Conservation (phyloP, 2,113 vertebrate species). For the Hiodon alosoides region DNA sequence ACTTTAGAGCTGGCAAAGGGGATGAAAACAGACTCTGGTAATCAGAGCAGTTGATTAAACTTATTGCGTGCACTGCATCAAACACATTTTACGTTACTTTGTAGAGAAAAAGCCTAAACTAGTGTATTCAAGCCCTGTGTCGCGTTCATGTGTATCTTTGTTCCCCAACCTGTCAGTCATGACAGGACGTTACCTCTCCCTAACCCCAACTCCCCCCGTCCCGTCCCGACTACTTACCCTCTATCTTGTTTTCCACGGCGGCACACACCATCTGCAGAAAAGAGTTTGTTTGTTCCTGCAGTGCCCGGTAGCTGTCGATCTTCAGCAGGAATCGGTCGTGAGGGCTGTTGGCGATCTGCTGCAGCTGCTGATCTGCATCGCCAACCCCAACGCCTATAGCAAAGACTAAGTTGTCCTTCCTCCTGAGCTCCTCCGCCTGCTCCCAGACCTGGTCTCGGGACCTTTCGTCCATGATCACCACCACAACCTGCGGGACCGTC, state of each 20-base stretch:
- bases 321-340: constrained; percentile 55
- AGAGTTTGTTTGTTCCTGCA: constrained; percentile 43
- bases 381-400: constrained; percentile 59
- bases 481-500: constrained; percentile 64
- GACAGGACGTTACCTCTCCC: neutral
- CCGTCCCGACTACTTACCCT: constrained; percentile 45
- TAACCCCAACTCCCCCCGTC: too few species aligned
- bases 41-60: too few species aligned
- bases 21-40: too few species aligned
- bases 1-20: too few species aligned
- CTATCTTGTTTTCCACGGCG: constrained; percentile 49
- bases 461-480: constrained; percentile 70
- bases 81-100: too few species aligned
- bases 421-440: constrained; percentile 52
- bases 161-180: neutral
- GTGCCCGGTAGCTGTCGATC: constrained; percentile 52
- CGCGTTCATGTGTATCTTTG: too few species aligned
- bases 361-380: constrained; percentile 46
- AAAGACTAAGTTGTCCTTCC: constrained; percentile 60
- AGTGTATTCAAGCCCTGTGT: too few species aligned
- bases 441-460: constrained; percentile 56
- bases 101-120: too few species aligned
- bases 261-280: constrained; percentile 62
- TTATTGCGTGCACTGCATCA: too few species aligned
- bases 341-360: constrained; percentile 64